These are phyloP conservation scores for Drosophila mercatorum DNA, from an alignment of 2,888 invertebrate species.

Conservation along the genomic window DNA sequence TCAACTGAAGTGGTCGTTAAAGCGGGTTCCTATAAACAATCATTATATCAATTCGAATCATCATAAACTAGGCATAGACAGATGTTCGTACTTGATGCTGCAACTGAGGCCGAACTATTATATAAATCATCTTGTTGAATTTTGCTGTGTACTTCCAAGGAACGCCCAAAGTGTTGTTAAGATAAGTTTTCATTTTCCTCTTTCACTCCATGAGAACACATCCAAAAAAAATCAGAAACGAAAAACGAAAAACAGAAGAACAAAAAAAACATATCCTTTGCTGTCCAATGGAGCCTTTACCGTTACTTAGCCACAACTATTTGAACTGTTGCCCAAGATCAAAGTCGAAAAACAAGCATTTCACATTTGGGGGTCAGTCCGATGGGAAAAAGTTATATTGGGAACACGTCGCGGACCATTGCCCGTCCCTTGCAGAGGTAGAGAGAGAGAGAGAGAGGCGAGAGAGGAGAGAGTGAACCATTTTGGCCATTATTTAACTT, in stretches of 20 bases:
- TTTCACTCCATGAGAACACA: conserved; percentile 36
- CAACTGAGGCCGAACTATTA: conserved; percentile 21
- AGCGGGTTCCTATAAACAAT: conserved; percentile 28
- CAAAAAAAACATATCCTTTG: conserved; percentile 50
- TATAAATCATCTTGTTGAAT: conserved; percentile 57
- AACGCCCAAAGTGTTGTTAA: conserved; percentile 49
- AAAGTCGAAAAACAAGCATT: conserved; percentile 54
- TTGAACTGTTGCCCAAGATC: conserved; percentile 73
- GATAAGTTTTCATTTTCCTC: neutral
- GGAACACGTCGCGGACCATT: conserved; percentile 75
- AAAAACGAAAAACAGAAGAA: neutral
- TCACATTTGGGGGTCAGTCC: conserved; percentile 22
- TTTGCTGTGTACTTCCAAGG: conserved; percentile 61
- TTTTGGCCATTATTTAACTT: conserved; percentile 74
- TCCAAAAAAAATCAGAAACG: conserved; percentile 5
- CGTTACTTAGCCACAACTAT: conserved; percentile 69
- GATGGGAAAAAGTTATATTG: conserved; percentile 75
- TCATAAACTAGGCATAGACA: neutral
- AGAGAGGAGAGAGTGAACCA: neutral
- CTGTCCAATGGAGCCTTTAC: conserved; percentile 54
- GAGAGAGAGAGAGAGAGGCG: neutral
- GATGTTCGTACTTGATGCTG: conserved; percentile 41
- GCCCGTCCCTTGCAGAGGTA: conserved; percentile 39
- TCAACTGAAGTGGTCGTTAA: conserved; percentile 8
- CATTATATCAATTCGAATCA: conserved; percentile 5